These are phyloP conservation scores for Tenualosa thibaudeaui DNA, from an alignment of 2,797 vertebrate species.

Conservation along the genomic window DNA sequence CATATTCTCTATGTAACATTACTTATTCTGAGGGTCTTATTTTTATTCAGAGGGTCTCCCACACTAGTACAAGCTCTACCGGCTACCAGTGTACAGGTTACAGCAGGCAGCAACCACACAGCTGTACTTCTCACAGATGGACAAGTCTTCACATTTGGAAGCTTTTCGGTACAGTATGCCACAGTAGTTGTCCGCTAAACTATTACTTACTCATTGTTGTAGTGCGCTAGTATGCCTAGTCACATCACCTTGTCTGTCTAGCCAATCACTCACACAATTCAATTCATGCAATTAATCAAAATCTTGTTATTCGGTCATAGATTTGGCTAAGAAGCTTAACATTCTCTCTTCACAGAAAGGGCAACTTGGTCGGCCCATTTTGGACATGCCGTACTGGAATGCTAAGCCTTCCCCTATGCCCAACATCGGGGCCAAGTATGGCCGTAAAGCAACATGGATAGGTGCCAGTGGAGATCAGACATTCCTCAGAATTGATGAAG, in stretches of 20 bases:
- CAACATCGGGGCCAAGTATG: slow-evolving; percentile 96
- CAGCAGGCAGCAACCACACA: slow-evolving; percentile 98
- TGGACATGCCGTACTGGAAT: slow-evolving; percentile 98
- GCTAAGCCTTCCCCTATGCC: slow-evolving; percentile 97
- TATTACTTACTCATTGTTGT: not conserved
- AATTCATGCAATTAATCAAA: too few relatives aligned
- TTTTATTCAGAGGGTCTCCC: slow-evolving; percentile 85
- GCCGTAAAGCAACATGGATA: slow-evolving; percentile 97
- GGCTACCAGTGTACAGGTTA: slow-evolving; percentile 91
- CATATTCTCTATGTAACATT: slow-evolving; percentile 6
- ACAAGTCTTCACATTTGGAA: slow-evolving; percentile 98
- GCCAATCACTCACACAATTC: too few relatives aligned
- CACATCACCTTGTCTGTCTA: not conserved
- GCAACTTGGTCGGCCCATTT: slow-evolving; percentile 93
- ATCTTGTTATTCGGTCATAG: not conserved
- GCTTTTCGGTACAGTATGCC: slow-evolving; percentile 89
- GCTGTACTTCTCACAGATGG: slow-evolving; percentile 94
- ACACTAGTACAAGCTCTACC: slow-evolving; percentile 94
- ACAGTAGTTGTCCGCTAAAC: not conserved
- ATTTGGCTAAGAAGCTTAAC: not conserved
- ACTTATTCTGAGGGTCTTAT: slow-evolving; percentile 30
- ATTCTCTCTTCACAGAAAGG: slow-evolving; percentile 82
- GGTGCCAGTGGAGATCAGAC: slow-evolving; percentile 98
- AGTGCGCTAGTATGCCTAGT: not conserved
- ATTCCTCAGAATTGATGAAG: slow-evolving; percentile 95